phyloP scores from a whole-genome alignment of 2,888 invertebrate species.

The Geophilus truncorum region DNA sequence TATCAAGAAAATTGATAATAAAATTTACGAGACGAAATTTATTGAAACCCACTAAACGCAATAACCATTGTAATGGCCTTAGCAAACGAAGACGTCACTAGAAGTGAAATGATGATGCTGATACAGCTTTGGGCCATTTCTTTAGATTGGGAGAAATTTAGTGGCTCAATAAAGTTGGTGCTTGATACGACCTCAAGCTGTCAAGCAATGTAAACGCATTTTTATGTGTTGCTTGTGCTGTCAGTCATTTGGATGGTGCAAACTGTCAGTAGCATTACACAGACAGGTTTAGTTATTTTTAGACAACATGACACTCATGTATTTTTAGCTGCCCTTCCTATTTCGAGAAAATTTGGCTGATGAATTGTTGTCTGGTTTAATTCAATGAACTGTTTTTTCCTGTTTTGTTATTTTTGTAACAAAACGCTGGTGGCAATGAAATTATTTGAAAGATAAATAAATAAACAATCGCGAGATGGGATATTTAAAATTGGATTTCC shows the following conservation, averaged over 20 bases:
- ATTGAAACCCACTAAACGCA: background rate
- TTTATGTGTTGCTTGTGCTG: conserved; percentile 12
- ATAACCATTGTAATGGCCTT: background rate
- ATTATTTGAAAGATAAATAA: background rate
- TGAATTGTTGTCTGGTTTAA: background rate
- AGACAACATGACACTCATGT: background rate
- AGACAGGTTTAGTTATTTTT: conserved; percentile 3
- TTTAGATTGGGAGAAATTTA: conserved; percentile 22
- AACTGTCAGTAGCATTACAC: background rate
- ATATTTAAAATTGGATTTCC: background rate
- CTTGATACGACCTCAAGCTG: conserved; percentile 22
- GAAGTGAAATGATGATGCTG: background rate
- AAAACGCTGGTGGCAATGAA: background rate
- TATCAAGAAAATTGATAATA: too few relatives aligned
- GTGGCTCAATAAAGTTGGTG: background rate
- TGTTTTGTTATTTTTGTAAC: background rate
- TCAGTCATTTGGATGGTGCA: background rate
- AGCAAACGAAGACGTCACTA: background rate
- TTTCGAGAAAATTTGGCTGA: background rate
- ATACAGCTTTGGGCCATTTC: background rate
- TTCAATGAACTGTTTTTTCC: background rate
- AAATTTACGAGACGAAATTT: too few relatives aligned
- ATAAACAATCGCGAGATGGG: background rate
- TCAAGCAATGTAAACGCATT: background rate
- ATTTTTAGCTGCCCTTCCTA: background rate